These are phyloP conservation scores for Aethina tumida DNA, from an alignment of 1,140 invertebrate genomes.

Conservation along the genomic window DNA sequence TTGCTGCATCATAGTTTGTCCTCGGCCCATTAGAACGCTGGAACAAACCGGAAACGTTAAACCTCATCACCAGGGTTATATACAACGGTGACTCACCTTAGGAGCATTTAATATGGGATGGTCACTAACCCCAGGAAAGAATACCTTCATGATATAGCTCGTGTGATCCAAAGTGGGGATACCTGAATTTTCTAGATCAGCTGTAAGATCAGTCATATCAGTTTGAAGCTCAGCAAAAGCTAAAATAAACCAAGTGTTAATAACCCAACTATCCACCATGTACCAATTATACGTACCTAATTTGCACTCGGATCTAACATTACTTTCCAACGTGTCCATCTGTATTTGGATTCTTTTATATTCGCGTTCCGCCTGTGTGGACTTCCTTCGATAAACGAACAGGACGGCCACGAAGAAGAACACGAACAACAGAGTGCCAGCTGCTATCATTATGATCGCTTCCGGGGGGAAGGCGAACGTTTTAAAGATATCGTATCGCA, in stretches of 20 bases:
- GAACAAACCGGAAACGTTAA: constrained; percentile 29
- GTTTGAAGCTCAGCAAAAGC: constrained; percentile 99
- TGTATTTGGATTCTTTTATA: constrained; percentile 98
- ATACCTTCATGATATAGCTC: constrained; percentile 97
- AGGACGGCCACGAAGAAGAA: constrained; percentile 78
- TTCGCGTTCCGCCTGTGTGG: constrained; percentile 88
- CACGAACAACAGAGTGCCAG: constrained; percentile 72
- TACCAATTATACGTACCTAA: constrained; percentile 48
- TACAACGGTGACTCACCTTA: constrained; percentile 41
- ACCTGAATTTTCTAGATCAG: constrained; percentile 88
- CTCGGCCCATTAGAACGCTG: constrained; percentile 63
- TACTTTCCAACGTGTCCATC: constrained; percentile 98
- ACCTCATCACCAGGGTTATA: constrained; percentile 2
- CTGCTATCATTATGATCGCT: constrained; percentile 75
- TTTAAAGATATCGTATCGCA: constrained; percentile 81
- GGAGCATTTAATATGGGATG: constrained; percentile 84
- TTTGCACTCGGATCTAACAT: constrained; percentile 95
- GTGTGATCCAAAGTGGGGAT: constrained; percentile 94
- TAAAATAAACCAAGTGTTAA: constrained; percentile 28
- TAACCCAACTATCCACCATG: background rate
- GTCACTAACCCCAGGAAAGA: constrained; percentile 90
- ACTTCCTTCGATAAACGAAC: constrained; percentile 81
- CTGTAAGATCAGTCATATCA: constrained; percentile 96
- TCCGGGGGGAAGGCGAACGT: constrained; percentile 77
- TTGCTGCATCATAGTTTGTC: constrained; percentile 84